Base-by-base conservation (phyloP, 2,888 invertebrate genomes). In the Eulithis testata region DNA sequence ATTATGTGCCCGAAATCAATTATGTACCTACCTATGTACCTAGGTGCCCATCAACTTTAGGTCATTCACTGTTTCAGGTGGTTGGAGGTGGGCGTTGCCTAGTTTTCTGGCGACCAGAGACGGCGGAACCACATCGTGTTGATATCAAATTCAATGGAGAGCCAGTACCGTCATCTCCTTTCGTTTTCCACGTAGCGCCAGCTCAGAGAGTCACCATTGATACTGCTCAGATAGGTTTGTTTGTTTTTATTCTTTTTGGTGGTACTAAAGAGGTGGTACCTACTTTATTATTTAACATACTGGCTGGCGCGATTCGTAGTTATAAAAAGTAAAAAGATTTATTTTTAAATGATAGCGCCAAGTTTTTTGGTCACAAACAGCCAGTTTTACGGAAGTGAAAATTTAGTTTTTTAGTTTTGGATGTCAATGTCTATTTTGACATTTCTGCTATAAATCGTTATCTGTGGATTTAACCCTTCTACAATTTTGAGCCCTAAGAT, bases 111-210 rank as follows among this genome's bases (percentile, higher is more conserved):
- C 97, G 98, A 21, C 99, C 99, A 49, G 98, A 98, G 87, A 95
- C 96, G 73, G 95, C 98, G 2, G 97, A 97, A 76, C 96, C 98
- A 36, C 99, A 99, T 89, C 94, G 97, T 79, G 98, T 99, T 74
- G 98, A 98, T 87, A 98, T 99, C 66, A 98, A 98, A 91, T 99
- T 99, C 89, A 99, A 99, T 85, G 98, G 98, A 56, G 98, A 98
- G 88, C 97, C 98, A 31, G 98, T 98, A 37, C 95, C 96, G 67
- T 97, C 97, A 71, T 98, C 98, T 78, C 98, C 98, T 7, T 98
- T 98, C 77, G 95, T 97, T 50, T 98, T 98, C 81, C 95, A 97
- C 72, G 92, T 93, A 45, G 88, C 91, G 7, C 91, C 93, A 59
- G 91, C 92, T 47, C 93, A 92, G 63, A 85, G 89, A 76, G 91